A percentile compares a stretch with the other conserved stretches of the same genome.
These are phyloP conservation scores for Dyspetes luteomarginatus DNA, from an alignment of 2,888 invertebrate species.

Conservation along the genomic window DNA sequence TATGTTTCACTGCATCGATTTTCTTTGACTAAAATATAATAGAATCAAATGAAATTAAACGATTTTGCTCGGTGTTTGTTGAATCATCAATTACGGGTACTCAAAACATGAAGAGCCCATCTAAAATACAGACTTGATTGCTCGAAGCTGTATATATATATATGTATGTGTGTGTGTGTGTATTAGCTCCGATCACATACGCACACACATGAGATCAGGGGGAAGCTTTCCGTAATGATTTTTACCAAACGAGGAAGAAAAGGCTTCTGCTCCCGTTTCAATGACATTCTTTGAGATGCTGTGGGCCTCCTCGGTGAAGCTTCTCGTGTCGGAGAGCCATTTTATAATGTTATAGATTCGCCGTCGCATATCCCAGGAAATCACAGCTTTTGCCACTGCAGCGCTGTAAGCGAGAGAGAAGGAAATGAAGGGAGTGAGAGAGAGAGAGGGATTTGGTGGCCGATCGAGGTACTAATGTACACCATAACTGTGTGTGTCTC, in stretches of 20 bases:
- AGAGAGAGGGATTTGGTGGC: conserved; percentile 17
- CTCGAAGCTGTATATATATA: background rate
- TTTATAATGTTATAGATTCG: conserved; percentile 66
- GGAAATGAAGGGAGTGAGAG: conserved; percentile 10
- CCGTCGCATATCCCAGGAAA: conserved; percentile 58
- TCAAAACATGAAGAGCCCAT: too few species aligned
- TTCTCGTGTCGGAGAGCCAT: conserved; percentile 62
- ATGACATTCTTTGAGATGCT: conserved; percentile 7
- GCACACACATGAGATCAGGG: background rate
- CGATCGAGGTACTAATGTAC: conserved; percentile 33
- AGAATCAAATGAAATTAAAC: too few species aligned
- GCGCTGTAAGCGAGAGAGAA: background rate
- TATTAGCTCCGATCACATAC: background rate
- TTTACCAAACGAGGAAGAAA: conserved; percentile 64
- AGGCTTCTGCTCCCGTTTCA: conserved; percentile 67
- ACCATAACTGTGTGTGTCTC: conserved; percentile 39
- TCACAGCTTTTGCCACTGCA: conserved; percentile 55
- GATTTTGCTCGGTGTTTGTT: too few species aligned
- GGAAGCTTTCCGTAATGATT: background rate
- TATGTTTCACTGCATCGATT: too few species aligned
- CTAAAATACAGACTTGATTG: background rate
- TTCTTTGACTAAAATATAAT: too few species aligned
- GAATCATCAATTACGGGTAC: too few species aligned
- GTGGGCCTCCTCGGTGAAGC: conserved; percentile 17
- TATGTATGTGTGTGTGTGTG: background rate